Base-by-base conservation (phyloP, 1,140 invertebrate species). In the Leptonema lineaticorne region DNA sequence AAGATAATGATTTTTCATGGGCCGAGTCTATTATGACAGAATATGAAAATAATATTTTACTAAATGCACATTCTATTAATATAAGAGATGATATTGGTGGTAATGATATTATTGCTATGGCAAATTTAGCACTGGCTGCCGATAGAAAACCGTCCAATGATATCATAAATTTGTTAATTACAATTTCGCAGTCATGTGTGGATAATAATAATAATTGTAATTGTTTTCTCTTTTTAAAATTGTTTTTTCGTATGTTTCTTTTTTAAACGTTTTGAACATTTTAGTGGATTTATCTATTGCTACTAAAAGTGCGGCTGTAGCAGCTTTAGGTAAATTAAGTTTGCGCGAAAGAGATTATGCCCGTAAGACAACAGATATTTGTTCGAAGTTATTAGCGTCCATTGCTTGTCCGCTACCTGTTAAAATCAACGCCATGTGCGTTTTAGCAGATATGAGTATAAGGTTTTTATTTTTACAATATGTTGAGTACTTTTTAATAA, bases 391-490 rank as follows among this genome's bases (percentile, higher is more conserved):
- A 73, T 79, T 73, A 68, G 59, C 9, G 65, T 73, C 70, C 5
- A 2, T 48, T 6, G 18, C 45, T 69, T 76, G 59, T 75, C 63
- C 79, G 33, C 74, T 80, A 8, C 67, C 75, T 48, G 73, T 79
- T 0, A 69, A 78, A 2, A 71, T 79, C 66, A 82, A 82, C 74
- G 71, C 78, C 29, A 76, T 82, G 63, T 73, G 77, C 1, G 77
- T 76, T 26, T 77, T 82, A 70, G 76, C 79, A 3, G 81, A 82
- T 68, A 75, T 80, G 2, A 79, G 78, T 72, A 76, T 65, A n/a
- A 73, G 71, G 70, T 68, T 30, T 0, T 26, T 26, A 2, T 58
- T 58, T 58, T 28, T 27, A 28, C 16, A 2, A 20, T 20, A 2
- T 53, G 48, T 3, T 53, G 9, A 22, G 16, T 24, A 2, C 11